phyloP scores from a whole-genome alignment of 2,797 vertebrate species.

The Phyllotis vaccarum region DNA sequence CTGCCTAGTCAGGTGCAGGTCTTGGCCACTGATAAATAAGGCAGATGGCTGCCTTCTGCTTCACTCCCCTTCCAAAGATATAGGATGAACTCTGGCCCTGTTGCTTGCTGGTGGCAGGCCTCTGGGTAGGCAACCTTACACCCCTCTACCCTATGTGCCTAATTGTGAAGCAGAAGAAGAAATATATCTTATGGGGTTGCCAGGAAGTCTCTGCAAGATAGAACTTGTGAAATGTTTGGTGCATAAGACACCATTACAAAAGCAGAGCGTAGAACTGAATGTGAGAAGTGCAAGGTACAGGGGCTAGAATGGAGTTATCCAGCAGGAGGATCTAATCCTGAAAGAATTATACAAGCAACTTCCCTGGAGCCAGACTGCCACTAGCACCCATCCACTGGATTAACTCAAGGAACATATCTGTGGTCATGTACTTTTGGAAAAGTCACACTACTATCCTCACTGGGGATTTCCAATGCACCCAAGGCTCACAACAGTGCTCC shows the following conservation, averaged over 20 bases:
- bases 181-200: neutral
- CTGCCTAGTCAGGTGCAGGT: neutral
- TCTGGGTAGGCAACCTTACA: neutral
- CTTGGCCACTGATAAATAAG: fast-evolving
- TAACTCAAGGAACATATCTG: neutral
- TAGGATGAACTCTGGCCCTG: neutral
- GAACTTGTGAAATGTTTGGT: neutral
- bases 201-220: neutral
- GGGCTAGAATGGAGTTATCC: fast-evolving
- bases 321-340: neutral
- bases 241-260: fast-evolving
- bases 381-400: neutral
- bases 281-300: fast-evolving
- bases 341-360: neutral
- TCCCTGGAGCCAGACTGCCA: too few species aligned
- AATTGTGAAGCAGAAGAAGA: neutral
- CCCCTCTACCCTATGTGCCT: neutral
- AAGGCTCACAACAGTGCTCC: neutral
- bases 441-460: neutral
- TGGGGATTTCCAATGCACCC: neutral
- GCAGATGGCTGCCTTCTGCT: neutral
- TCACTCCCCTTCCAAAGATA: neutral
- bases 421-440: neutral
- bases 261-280: fast-evolving
- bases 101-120: neutral